Conservation (phyloP, 2,113 vertebrate genomes). For the Siphamia tubifer region DNA sequence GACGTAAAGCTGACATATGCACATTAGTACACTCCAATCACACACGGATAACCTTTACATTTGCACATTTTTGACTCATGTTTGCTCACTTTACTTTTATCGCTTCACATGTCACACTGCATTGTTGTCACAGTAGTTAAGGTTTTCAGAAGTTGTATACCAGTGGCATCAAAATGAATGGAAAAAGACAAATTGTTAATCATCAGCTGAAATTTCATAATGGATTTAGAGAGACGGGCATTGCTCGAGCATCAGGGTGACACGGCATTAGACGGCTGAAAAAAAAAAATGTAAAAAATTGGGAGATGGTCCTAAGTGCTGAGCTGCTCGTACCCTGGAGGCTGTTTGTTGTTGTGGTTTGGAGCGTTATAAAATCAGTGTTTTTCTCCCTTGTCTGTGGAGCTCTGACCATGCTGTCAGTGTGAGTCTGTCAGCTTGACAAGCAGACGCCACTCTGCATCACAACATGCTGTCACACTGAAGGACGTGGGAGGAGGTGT, state of each 20-base stretch:
- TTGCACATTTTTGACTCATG: no score
- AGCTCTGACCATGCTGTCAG: constrained; percentile 62
- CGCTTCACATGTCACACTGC: no score
- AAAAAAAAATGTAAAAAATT: constrained; percentile 11
- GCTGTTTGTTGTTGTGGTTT: constrained; percentile 59
- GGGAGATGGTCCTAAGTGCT: constrained; percentile 18
- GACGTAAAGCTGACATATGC: no score
- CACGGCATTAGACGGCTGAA: constrained; percentile 40
- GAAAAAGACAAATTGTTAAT: no score
- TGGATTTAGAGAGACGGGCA: not conserved
- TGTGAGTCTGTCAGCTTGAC: constrained; percentile 70
- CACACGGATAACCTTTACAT: no score
- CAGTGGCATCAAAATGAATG: no score
- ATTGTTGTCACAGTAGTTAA: no score
- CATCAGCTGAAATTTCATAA: no score
- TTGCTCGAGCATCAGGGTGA: constrained; percentile 24
- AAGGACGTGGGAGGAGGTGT: constrained; percentile 56
- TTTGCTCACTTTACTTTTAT: no score
- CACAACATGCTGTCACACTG: constrained; percentile 66
- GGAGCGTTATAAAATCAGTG: constrained; percentile 56
- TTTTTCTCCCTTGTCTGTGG: constrained; percentile 52
- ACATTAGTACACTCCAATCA: no score
- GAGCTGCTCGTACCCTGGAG: constrained; percentile 30
- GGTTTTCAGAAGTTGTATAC: no score
- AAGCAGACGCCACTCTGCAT: constrained; percentile 74